Evolutionary conservation across 2,888 invertebrate species (phyloP).

Genomic region (Helleia helle): DNA sequence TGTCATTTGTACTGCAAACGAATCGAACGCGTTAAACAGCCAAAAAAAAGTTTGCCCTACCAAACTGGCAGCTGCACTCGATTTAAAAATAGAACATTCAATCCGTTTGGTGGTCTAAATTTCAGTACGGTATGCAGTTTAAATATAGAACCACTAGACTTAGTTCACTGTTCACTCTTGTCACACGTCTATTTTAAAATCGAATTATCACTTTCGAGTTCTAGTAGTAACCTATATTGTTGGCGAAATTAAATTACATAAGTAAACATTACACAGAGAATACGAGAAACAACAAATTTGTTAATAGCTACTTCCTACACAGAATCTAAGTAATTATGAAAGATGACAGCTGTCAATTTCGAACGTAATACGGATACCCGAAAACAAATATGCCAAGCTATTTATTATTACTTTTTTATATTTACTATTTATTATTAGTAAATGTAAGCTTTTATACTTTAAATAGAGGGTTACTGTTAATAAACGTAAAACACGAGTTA

Average conservation of each 20-base stretch:
- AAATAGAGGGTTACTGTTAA: too few species aligned
- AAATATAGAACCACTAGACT: constrained; percentile 60
- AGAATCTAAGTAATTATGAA: too few species aligned
- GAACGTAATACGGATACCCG: too few species aligned
- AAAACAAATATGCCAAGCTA: too few species aligned
- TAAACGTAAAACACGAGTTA: constrained; percentile 7
- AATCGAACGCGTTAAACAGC: constrained; percentile 5
- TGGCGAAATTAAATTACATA: background rate
- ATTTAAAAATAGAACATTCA: constrained; percentile 59
- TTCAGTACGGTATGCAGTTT: constrained; percentile 58
- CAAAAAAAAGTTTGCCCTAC: constrained; percentile 29
- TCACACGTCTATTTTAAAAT: constrained; percentile 56
- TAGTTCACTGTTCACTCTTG: constrained; percentile 66
- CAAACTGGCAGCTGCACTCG: constrained; percentile 61
- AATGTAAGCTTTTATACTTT: too few species aligned
- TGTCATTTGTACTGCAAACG: background rate
- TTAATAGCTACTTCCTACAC: background rate
- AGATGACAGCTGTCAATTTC: too few species aligned
- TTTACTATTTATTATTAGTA: too few species aligned
- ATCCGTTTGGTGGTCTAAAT: constrained; percentile 67
- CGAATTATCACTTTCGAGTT: constrained; percentile 25
- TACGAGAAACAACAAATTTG: background rate
- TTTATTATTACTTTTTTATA: too few species aligned
- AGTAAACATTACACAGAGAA: too few species aligned
- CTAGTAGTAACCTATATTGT: constrained; percentile 4